Evolutionary conservation across 64 coral and sea anemone genomes (phyloP), one percentile per base, ranked within the genome.

Genomic region (Actinia tenebrosa): DNA sequence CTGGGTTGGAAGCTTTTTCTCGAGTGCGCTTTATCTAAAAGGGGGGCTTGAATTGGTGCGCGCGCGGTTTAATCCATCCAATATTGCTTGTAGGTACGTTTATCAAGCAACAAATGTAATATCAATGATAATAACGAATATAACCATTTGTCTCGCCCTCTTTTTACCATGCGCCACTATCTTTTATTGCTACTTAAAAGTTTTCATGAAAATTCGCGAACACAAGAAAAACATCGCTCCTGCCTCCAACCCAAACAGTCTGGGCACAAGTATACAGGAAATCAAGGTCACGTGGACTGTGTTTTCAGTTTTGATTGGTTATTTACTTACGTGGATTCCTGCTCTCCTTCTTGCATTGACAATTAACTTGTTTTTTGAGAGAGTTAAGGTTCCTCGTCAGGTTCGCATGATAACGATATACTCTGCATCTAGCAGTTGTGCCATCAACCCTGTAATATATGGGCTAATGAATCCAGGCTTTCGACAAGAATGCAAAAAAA

Each of bases 221-320:
- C 91, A 92, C 56, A 44, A 88, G 3, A 45, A 50, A 17, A 87
- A 68, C 23, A 44, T 44, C 25, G 78, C 18, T 17, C 80, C 53
- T 56, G 20, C 64, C 6, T 20, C 16, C 4, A 89, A 13, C 62
- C 81, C 60, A 43, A 53, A 37, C 46, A 52, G 44, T 2, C 79
- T 53, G 79, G 79, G 79, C 5, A 83, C 69, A 3, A 92, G 82
- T 55, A 79, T 92, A 10, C 86, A 89, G 53, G 91, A 92, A 18
- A 92, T 92, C n/a, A 92, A 89, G 77, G 80, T 92, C 53, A 84
- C 89, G 19, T 71, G 89, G 18, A 90, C 56, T n/a, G 25, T 90
- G 22, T 77, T 85, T n/a, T 50, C 58, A 5, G 84, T 85, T 42
- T 64, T 90, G 7, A 11, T 84, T 3, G 66, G 47, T 3, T 61